Percentiles rank a stretch among this genome's conserved stretches.
phyloP scores from a whole-genome alignment of 2,797 vertebrate genomes.

The Acanthurus tractus region DNA sequence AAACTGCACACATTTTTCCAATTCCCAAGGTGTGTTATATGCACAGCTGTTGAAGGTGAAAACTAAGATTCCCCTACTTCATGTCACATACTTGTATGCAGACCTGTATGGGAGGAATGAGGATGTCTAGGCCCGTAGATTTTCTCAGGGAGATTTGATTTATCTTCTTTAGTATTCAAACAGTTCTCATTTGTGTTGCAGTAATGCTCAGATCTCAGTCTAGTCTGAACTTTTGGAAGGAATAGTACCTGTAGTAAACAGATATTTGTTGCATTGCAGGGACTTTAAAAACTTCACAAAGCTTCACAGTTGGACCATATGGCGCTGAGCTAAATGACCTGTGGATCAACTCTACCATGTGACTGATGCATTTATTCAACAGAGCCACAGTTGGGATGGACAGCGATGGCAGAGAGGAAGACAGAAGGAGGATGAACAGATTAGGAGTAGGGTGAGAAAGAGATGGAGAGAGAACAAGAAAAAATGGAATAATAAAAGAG shows the following conservation, averaged over 20 bases:
- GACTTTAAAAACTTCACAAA: slow-evolving; percentile 58
- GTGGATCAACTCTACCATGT: slow-evolving; percentile 56
- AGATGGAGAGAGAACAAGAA: not conserved
- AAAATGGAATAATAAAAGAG: slow-evolving; percentile 11
- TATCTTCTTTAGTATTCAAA: slow-evolving; percentile 12
- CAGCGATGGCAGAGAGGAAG: slow-evolving; percentile 11
- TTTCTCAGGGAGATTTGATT: not conserved
- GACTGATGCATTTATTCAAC: slow-evolving; percentile 76
- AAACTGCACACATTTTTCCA: slow-evolving; percentile 13
- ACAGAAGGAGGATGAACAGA: slow-evolving; percentile 41
- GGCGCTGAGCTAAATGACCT: slow-evolving; percentile 63
- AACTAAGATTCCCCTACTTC: not conserved
- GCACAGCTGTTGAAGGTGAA: not conserved
- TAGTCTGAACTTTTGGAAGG: not conserved
- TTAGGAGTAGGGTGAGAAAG: slow-evolving; percentile 6
- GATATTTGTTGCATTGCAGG: slow-evolving; percentile 20
- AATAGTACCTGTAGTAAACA: not conserved
- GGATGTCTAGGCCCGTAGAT: not conserved
- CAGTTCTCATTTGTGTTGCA: not conserved
- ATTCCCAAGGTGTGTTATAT: slow-evolving; percentile 1
- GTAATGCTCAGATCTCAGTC: not conserved
- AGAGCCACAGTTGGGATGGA: slow-evolving; percentile 44
- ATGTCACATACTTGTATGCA: not conserved
- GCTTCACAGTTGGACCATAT: slow-evolving; percentile 64
- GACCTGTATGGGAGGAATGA: not conserved